Conservation (phyloP, 2,797 vertebrate species). For the Buceros bicornis region DNA sequence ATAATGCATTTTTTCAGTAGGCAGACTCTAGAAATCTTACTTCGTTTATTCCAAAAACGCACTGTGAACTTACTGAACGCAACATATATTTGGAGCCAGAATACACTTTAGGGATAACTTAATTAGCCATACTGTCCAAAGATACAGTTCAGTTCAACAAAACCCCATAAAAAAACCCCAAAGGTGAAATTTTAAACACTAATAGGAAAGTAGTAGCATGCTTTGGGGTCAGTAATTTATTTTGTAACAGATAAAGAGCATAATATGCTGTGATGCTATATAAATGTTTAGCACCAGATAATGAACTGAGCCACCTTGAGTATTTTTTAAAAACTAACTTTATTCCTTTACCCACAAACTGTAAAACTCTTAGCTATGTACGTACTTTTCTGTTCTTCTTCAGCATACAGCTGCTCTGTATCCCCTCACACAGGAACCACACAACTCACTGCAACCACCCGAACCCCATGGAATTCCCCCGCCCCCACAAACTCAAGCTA, state of each 20-base stretch:
- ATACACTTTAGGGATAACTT: not conserved
- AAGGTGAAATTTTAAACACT: not conserved
- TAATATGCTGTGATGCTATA: not conserved
- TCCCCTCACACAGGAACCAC: not conserved
- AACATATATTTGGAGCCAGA: not conserved
- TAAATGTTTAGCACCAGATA: not conserved
- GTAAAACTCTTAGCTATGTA: not conserved
- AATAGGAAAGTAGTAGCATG: not conserved
- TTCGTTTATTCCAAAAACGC: not conserved
- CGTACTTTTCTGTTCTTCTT: not conserved
- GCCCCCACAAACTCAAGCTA: not conserved
- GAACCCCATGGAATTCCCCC: not conserved
- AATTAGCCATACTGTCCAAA: not conserved
- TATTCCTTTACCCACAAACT: not conserved
- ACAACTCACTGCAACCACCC: accelerated
- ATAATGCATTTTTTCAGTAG: not conserved
- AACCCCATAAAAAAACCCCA: not conserved
- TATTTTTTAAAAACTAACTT: not conserved
- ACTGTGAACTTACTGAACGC: not conserved
- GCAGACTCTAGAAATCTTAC: not conserved
- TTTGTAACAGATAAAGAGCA: not conserved
- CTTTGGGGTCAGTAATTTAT: not conserved
- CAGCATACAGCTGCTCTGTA: not conserved
- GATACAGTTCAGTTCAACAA: not conserved
- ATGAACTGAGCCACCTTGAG: not conserved